These are phyloP conservation scores for Eidolon helvum DNA, from an alignment of 2,113 vertebrate species.

Conservation along the genomic window DNA sequence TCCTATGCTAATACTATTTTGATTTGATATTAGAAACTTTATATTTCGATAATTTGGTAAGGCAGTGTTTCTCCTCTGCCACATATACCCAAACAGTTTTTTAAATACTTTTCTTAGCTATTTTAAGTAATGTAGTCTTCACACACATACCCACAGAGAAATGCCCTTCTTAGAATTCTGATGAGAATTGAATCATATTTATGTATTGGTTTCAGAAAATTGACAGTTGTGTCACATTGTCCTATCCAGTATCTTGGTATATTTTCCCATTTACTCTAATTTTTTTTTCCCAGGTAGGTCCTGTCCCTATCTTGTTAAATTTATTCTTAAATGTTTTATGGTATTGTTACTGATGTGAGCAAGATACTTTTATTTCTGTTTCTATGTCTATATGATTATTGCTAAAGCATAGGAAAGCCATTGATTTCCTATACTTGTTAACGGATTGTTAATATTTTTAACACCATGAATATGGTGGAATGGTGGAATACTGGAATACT, in stretches of 20 bases:
- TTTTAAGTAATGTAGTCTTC: neutral
- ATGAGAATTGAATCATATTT: neutral
- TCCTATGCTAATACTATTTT: neutral
- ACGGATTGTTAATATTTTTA: neutral
- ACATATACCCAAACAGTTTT: neutral
- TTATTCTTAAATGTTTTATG: slow-evolving; percentile 17
- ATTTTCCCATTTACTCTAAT: neutral
- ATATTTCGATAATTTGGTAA: neutral
- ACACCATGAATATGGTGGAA: neutral
- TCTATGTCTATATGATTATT: slow-evolving; percentile 14
- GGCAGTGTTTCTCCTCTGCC: neutral
- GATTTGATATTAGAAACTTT: neutral
- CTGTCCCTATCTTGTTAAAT: neutral
- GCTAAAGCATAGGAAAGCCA: neutral
- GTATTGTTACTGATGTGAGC: neutral
- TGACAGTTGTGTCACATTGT: neutral
- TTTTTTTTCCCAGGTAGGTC: neutral
- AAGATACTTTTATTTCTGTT: neutral
- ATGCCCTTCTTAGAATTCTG: neutral
- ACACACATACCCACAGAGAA: neutral
- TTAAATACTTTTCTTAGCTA: neutral
- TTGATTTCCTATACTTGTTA: neutral
- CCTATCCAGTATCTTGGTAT: neutral
- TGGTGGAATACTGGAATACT: neutral
- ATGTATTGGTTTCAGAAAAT: slow-evolving; percentile 4